These are phyloP conservation scores for Sympetrum striolatum DNA, from an alignment of 2,888 invertebrate genomes.

Conservation along the genomic window DNA sequence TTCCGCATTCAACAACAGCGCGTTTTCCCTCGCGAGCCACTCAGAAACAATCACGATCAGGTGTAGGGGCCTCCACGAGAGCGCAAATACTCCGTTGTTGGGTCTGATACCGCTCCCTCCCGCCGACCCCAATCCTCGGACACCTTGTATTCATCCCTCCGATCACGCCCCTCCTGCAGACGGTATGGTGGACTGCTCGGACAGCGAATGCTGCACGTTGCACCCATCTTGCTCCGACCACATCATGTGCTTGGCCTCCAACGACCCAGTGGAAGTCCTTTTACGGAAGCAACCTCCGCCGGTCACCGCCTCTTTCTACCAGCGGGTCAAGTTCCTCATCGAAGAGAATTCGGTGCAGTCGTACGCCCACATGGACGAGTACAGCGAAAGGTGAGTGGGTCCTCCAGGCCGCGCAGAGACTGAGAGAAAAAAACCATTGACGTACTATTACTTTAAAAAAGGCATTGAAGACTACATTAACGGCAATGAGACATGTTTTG, in stretches of 20 bases:
- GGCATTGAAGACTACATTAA: background rate
- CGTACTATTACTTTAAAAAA: background rate
- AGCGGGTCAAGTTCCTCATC: conserved; percentile 96
- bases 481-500: background rate
- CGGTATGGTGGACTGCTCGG: conserved; percentile 97
- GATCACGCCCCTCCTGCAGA: conserved; percentile 67
- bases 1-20: background rate
- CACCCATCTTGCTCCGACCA: conserved; percentile 86
- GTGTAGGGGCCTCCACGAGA: no score
- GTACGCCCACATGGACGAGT: conserved; percentile 96
- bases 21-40: background rate
- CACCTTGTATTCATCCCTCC: background rate
- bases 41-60: background rate
- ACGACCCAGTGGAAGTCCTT: conserved; percentile 95
- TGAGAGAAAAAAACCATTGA: conserved; percentile 5
- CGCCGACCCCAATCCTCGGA: background rate
- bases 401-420: conserved; percentile 30
- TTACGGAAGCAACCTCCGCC: conserved; percentile 95
- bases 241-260: conserved; percentile 94
- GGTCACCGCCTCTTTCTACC: conserved; percentile 96
- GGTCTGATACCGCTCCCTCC: background rate
- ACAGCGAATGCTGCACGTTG: conserved; percentile 98
- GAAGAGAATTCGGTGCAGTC: conserved; percentile 99
- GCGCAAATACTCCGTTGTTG: background rate
- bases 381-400: conserved; percentile 92